Evolutionary conservation across 2,888 invertebrate species (phyloP).

Genomic region (Drosophila recens): DNA sequence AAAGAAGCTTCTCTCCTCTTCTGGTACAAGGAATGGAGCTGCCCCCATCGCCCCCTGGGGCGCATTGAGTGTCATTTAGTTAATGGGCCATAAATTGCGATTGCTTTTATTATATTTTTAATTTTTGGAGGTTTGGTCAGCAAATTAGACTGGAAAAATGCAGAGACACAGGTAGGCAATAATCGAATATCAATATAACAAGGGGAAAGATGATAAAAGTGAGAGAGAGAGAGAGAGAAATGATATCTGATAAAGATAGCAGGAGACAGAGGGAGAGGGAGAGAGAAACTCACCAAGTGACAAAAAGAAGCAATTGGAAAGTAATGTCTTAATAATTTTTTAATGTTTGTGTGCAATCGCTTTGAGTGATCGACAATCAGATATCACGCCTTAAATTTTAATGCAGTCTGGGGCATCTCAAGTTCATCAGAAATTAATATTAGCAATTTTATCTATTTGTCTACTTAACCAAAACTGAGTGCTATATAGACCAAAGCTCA

Average conservation of each 20-base stretch:
- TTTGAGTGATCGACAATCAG: neutral
- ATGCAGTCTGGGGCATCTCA: neutral
- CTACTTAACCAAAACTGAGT: neutral
- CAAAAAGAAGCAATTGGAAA: neutral
- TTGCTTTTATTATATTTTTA: conserved; percentile 11
- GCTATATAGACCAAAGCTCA: too few species aligned
- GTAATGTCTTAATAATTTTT: neutral
- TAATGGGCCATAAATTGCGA: conserved; percentile 73
- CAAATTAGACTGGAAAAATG: conserved; percentile 48
- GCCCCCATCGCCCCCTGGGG: conserved; percentile 51
- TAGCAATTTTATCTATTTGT: too few species aligned
- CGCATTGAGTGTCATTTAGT: conserved; percentile 74
- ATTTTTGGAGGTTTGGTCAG: conserved; percentile 22
- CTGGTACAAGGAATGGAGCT: conserved; percentile 7
- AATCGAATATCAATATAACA: conserved; percentile 18
- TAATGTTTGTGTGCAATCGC: neutral
- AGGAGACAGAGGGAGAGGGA: neutral
- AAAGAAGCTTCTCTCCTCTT: neutral
- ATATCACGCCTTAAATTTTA: neutral
- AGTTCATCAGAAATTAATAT: neutral
- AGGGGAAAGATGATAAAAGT: neutral
- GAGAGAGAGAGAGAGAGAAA: neutral
- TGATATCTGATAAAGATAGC: neutral
- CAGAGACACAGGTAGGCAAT: conserved; percentile 14
- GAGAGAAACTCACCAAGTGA: neutral